A percentile compares a stretch with the other conserved stretches of the same genome.
phyloP scores from a whole-genome alignment of 2,113 vertebrate species.

The Lipophrys pholis region DNA sequence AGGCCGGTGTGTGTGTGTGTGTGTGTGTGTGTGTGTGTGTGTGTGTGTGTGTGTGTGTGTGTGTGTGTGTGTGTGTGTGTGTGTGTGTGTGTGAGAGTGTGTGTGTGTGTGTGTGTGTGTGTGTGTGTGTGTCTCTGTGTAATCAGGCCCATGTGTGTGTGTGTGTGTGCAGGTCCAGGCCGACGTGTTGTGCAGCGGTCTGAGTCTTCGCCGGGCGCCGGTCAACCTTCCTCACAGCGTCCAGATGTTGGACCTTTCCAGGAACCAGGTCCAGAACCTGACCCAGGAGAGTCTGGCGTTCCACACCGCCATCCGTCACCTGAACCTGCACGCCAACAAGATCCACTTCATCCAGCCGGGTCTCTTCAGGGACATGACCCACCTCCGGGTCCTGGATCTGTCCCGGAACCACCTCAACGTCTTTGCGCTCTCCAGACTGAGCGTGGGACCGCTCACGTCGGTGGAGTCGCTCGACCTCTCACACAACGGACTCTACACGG shows the following conservation, averaged over 20 bases:
- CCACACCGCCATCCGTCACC: constrained; percentile 80
- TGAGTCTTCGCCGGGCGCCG: constrained; percentile 85
- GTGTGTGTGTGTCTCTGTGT: no score
- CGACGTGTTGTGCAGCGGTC: constrained; percentile 85
- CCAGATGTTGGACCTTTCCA: constrained; percentile 88
- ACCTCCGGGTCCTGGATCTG: constrained; percentile 88
- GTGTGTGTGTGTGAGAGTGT: no score
- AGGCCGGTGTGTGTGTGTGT: constrained; percentile 32
- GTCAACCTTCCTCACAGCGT: constrained; percentile 76
- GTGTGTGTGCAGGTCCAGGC: constrained; percentile 72
- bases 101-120: no score
- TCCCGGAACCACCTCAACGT: constrained; percentile 87
- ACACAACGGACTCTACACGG: constrained; percentile 89
- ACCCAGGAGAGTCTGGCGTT: constrained; percentile 77
- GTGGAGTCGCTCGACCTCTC: constrained; percentile 90
- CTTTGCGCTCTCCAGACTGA: constrained; percentile 74
- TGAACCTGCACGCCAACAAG: constrained; percentile 89
- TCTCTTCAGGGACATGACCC: constrained; percentile 84
- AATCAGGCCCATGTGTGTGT: no score
- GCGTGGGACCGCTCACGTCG: constrained; percentile 81
- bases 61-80: no score
- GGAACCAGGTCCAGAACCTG: constrained; percentile 88
- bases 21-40: no score
- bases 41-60: no score
- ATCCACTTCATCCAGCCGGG: constrained; percentile 89